phyloP scores from a whole-genome alignment of 2,888 invertebrate species.

The Sinhomidia bicolor region DNA sequence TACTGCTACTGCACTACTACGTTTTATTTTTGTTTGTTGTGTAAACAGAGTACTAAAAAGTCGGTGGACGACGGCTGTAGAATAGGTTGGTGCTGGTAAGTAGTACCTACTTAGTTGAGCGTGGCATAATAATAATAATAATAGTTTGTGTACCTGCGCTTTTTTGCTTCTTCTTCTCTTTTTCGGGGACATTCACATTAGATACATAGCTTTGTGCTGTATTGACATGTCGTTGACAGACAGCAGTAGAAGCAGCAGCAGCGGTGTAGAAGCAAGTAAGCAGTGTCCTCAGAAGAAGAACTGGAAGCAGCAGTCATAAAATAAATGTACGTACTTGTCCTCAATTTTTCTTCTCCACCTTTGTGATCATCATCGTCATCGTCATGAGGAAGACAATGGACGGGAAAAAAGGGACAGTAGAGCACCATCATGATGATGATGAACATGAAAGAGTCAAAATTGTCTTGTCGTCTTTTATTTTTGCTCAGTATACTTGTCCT shows the following conservation, averaged over 20 bases:
- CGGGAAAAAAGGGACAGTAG: neutral
- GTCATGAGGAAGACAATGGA: neutral
- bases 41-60: neutral
- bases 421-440: too few species aligned
- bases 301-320: neutral
- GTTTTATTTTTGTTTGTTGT: neutral
- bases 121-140: neutral
- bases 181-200: neutral
- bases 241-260: neutral
- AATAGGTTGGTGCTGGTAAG: too few species aligned
- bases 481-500: neutral
- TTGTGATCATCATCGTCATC: too few species aligned
- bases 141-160: too few species aligned
- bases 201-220: neutral
- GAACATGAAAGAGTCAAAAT: neutral
- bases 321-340: slow-evolving; percentile 3
- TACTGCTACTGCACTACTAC: too few species aligned
- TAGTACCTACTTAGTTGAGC: neutral
- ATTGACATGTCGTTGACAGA: slow-evolving; percentile 21
- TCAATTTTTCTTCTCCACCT: slow-evolving; percentile 9
- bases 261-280: neutral
- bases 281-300: neutral
- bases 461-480: slow-evolving; percentile 22
- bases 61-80: neutral
- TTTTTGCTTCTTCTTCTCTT: too few species aligned